phyloP scores from a whole-genome alignment of 2,113 vertebrate genomes.

The Lophochroa leadbeateri region DNA sequence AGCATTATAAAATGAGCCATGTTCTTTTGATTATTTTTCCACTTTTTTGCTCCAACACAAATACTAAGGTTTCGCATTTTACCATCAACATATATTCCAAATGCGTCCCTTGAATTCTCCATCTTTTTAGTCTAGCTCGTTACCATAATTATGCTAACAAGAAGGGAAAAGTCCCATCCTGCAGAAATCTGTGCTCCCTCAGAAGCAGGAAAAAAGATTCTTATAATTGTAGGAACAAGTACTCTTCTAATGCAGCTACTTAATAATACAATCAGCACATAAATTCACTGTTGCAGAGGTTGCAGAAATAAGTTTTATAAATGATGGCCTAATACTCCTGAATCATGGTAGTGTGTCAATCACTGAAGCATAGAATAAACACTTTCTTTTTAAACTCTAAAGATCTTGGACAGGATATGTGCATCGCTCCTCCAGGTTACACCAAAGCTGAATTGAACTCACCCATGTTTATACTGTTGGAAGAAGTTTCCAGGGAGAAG shows the following conservation, averaged over 20 bases:
- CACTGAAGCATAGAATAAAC: not conserved
- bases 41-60: not conserved
- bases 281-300: not conserved
- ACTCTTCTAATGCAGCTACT: not conserved
- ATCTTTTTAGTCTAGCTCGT: not conserved
- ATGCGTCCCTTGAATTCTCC: not conserved
- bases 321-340: not conserved
- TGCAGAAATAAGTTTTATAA: not conserved
- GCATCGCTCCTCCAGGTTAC: not conserved
- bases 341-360: not conserved
- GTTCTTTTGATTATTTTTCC: not conserved
- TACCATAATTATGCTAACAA: slow-evolving; percentile 3
- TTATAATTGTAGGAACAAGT: not conserved
- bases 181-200: not conserved
- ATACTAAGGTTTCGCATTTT: not conserved
- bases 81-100: slow-evolving; percentile 9
- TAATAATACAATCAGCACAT: slow-evolving; percentile 1
- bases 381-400: not conserved
- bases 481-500: not conserved
- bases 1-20: not conserved
- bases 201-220: not conserved
- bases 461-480: not conserved
- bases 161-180: not conserved
- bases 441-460: not conserved
- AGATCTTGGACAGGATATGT: not conserved